Evolutionary conservation across 2,797 vertebrate species (phyloP), one percentile per base, ranked within the genome.

Genomic region (Sarcophilus harrisii): DNA sequence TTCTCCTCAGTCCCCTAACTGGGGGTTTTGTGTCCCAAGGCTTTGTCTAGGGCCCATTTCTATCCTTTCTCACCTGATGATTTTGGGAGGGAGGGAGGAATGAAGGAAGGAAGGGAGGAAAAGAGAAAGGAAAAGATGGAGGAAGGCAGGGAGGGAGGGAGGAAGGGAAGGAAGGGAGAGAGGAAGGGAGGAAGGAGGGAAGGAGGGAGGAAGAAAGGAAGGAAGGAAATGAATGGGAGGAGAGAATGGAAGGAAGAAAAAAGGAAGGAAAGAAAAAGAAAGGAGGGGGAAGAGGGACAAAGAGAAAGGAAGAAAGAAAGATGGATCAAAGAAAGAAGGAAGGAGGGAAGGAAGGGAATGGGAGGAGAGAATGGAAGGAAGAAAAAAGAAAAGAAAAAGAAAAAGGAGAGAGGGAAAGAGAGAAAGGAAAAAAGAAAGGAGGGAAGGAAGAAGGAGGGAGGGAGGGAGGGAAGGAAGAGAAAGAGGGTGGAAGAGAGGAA

Each of bases 51-150:
- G 62, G n/a, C 8, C 66, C 18, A 24, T 66, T 4, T 66, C 30
- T n/a, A 45, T 45, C n/a, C 18, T 81, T 6, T 38, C 66, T n/a
- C 30, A 81, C 18, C n/a, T 21, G 18, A 18, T 81, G n/a, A 81
- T 6, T 38, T 81, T 24, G 66, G 89, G 24, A 90, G 89, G 45
- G 29, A 90, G 81, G 38, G 9, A 49, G 16, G 18, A 0, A 21
- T 1, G 81, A 89, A 49, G 1, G 38, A 12, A 38, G 18, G 16
- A 9, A 89, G 1, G 27, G 1, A 45, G 4, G 24, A 2, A 32
- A 8, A 30, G 2, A 38, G 18, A 6, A 1, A 30, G 3, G 66
- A 4, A 89, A 0, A 0, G 6, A 49, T 0, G 5, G 13, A 89
- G 24, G 0, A 27, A 49, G 0, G 38, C 10, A n/a, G 2, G 14